phyloP scores from a whole-genome alignment of 2,888 invertebrate species.

The Limnephilus marmoratus region DNA sequence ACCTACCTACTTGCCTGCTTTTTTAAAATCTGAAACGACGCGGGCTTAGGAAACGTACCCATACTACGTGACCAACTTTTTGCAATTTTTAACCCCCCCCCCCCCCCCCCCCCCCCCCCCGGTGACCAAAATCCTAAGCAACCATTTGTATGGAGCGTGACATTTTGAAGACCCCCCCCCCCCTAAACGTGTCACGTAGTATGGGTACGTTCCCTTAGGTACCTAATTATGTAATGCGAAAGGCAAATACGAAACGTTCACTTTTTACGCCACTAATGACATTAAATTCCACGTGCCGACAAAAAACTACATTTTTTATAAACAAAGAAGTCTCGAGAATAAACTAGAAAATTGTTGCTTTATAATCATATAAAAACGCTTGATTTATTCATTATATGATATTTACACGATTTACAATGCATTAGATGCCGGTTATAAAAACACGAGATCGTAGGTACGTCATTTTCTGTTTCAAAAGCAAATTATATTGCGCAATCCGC shows the following conservation, averaged over 20 bases:
- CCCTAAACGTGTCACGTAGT: too few relatives aligned
- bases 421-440: background rate
- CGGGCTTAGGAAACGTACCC: too few relatives aligned
- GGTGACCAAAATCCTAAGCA: too few relatives aligned
- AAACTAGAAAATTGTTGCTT: background rate
- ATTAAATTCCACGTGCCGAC: background rate
- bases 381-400: background rate
- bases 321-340: slow-evolving; percentile 2
- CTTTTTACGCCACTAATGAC: background rate
- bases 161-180: too few relatives aligned
- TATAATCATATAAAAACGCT: background rate
- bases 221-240: background rate
- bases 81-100: too few relatives aligned
- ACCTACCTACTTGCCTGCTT: background rate
- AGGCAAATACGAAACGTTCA: background rate
- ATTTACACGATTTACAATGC: background rate
- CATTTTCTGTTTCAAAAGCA: background rate
- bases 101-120: too few relatives aligned
- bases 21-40: background rate
- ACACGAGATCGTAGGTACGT: background rate
- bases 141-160: too few relatives aligned
- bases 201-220: too few relatives aligned
- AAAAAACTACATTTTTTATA: background rate
- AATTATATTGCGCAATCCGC: background rate
- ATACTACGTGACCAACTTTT: too few relatives aligned